Evolutionary conservation across 2,113 vertebrate species (phyloP), one percentile per base, ranked within the genome.

Genomic region (Bubo bubo): DNA sequence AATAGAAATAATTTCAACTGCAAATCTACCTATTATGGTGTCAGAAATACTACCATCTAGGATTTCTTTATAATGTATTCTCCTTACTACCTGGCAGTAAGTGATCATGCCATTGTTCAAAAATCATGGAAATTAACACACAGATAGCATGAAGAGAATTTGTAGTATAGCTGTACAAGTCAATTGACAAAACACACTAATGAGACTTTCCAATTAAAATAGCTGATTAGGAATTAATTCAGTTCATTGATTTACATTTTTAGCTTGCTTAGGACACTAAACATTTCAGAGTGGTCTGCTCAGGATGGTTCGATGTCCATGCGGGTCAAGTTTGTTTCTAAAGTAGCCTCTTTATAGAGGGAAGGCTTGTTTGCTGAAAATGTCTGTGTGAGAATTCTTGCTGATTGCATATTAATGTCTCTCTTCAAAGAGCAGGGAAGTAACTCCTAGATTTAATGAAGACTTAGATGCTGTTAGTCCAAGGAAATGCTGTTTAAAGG

Each of bases 401-500:
- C 17, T 15, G 24, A 30, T 26, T 34, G 50, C 28, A 12, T 20
- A 49, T 41, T 80, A 35, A 70, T 27, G 70, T 35, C 37, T 59
- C 23, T 24, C 67, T 86, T 17, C n/a, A 35, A 34, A 86, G 47
- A 59, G 53, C 45, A 41, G 28, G 73, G 53, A 83, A 89, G 55
- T 24, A 88, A 71, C 39, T 73, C 60, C 72, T 63, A 27, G 20
- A 70, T 23, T 39, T 88, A 88, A 97, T 62, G 55, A 87, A 96
- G 64, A 37, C 58, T 95, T 88, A 82, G 74, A 21, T 27, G 20
- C 26, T 39, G 18, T 62, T 34, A 70, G 77, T 67, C 77, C 81
- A 72, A 43, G 77, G 35, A 68, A 90, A 95, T 86, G 88, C 55
- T 80, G 79, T 89, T 95, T 81, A 81, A 87, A 90, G 56, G 82